A percentile compares a stretch with the other conserved stretches of the same genome.
Evolutionary conservation across 2,113 vertebrate genomes (phyloP).

Genomic region (Coryphaenoides rupestris): DNA sequence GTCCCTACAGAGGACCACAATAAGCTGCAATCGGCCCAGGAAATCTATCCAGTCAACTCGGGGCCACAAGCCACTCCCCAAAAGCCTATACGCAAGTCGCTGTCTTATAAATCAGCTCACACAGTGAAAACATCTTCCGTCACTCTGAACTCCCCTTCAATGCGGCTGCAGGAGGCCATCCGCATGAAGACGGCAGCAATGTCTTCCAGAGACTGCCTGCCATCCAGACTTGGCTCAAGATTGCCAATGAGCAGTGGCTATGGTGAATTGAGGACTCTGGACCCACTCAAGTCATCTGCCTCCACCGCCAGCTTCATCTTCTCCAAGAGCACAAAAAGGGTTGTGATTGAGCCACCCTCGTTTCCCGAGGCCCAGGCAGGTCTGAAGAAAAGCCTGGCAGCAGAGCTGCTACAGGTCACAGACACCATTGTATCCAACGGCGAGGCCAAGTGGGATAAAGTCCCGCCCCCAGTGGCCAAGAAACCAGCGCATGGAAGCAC

Average conservation of each 20-base stretch:
- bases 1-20: slow-evolving; percentile 34
- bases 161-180: slow-evolving; percentile 81
- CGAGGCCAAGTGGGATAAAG: slow-evolving; percentile 73
- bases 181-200: slow-evolving; percentile 82
- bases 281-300: slow-evolving; percentile 77
- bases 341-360: slow-evolving; percentile 78
- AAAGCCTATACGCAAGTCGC: slow-evolving; percentile 88
- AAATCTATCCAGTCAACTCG: slow-evolving; percentile 29
- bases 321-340: slow-evolving; percentile 84
- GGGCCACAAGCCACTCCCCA: slow-evolving; percentile 72
- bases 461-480: slow-evolving; percentile 91
- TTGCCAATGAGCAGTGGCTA: slow-evolving; percentile 20
- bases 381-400: slow-evolving; percentile 81
- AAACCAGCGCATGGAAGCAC: slow-evolving; percentile 74
- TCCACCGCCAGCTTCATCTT: slow-evolving; percentile 96
- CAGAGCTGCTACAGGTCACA: slow-evolving; percentile 81
- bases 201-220: slow-evolving; percentile 57
- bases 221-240: slow-evolving; percentile 47
- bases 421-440: slow-evolving; percentile 40
- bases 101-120: slow-evolving; percentile 74
- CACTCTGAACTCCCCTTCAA: slow-evolving; percentile 57
- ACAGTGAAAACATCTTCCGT: slow-evolving; percentile 46
- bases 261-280: slow-evolving; percentile 35
- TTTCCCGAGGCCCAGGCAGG: slow-evolving; percentile 75
- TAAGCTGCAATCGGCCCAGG: slow-evolving; percentile 19